Percentiles rank a stretch among this genome's conserved stretches.
Conservation (phyloP, 2,797 vertebrate species). For the Leptodactylus fallax region DNA sequence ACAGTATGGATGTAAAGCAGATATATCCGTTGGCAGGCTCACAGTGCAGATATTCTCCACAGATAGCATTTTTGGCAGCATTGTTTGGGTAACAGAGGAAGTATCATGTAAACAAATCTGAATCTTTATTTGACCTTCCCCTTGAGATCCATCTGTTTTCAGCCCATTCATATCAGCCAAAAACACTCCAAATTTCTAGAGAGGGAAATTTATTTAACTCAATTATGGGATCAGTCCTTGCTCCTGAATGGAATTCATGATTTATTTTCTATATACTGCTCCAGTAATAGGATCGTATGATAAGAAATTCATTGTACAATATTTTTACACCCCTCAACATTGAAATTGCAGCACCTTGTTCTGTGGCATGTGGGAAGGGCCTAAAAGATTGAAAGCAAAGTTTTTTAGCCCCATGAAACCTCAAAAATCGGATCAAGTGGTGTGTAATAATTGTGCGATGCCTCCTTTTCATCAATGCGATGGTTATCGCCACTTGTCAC, state of each 20-base stretch:
- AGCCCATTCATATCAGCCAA: constrained; percentile 16
- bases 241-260: not conserved
- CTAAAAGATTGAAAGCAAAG: no score
- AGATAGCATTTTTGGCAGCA: constrained; percentile 57
- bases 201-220: constrained; percentile 23
- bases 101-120: constrained; percentile 51
- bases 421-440: no score
- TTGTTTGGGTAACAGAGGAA: constrained; percentile 58
- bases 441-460: no score
- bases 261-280: not conserved
- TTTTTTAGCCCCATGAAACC: no score
- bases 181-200: constrained; percentile 26
- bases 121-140: constrained; percentile 58
- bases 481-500: no score
- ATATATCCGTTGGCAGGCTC: constrained; percentile 55
- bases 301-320: no score
- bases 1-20: constrained; percentile 60
- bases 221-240: not conserved
- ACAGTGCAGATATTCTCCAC: constrained; percentile 44
- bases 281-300: no score
- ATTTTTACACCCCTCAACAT: no score
- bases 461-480: no score
- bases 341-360: no score
- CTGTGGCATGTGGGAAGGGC: no score
- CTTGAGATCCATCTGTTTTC: constrained; percentile 54